phyloP scores from a whole-genome alignment of 2,888 invertebrate species.

The Lutraria lutraria region DNA sequence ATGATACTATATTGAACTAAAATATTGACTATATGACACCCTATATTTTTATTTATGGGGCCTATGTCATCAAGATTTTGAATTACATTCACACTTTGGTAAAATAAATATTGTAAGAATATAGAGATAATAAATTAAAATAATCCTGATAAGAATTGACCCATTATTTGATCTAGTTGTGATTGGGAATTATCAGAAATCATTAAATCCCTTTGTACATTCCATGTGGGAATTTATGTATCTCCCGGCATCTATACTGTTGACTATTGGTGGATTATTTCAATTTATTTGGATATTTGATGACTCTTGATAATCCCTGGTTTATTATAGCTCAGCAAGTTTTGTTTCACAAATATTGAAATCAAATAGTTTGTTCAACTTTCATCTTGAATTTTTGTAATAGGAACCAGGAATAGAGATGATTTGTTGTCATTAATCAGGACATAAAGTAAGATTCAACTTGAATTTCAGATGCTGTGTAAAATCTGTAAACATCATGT shows the following conservation, averaged over 20 bases:
- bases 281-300: constrained; percentile 6
- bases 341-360: background rate
- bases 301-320: background rate
- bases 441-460: too few species aligned
- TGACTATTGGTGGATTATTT: background rate
- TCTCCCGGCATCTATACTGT: background rate
- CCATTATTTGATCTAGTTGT: background rate
- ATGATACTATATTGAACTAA: background rate
- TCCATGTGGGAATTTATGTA: background rate
- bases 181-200: constrained; percentile 11
- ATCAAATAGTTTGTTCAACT: background rate
- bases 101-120: background rate
- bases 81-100: background rate
- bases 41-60: background rate
- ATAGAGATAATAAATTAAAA: background rate
- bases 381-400: background rate
- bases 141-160: background rate
- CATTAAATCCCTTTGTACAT: constrained; percentile 11
- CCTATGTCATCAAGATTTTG: background rate
- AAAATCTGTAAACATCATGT: too few species aligned
- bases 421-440: background rate
- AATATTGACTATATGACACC: background rate
- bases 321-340: constrained; percentile 1
- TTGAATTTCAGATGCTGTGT: too few species aligned
- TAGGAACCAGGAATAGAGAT: background rate